phyloP scores from a whole-genome alignment of 2,113 vertebrate species.

The Nycticorax nycticorax region DNA sequence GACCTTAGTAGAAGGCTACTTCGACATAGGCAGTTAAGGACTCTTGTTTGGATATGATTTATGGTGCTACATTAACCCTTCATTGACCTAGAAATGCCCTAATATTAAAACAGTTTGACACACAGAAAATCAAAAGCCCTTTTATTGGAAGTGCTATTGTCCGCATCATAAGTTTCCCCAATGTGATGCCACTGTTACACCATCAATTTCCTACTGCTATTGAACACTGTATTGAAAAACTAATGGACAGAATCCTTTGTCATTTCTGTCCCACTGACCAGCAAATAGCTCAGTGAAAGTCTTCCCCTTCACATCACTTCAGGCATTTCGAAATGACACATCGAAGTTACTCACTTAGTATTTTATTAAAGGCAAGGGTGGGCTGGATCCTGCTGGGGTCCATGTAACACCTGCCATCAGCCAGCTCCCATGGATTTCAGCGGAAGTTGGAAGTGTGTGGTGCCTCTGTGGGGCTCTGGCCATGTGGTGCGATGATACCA shows the following conservation, averaged over 20 bases:
- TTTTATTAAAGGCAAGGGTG: not conserved
- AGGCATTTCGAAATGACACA: constrained; percentile 52
- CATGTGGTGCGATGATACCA: fast-evolving
- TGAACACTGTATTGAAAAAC: constrained; percentile 83
- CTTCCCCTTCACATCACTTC: constrained; percentile 51
- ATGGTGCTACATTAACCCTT: constrained; percentile 83
- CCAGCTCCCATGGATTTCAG: not conserved
- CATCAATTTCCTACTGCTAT: constrained; percentile 84
- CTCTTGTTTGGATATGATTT: constrained; percentile 86
- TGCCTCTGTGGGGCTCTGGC: not conserved
- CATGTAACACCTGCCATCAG: not conserved
- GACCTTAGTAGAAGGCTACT: constrained; percentile 40
- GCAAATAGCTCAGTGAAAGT: constrained; percentile 72
- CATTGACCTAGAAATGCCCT: constrained; percentile 87
- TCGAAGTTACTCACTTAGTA: not conserved
- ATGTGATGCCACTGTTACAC: constrained; percentile 65
- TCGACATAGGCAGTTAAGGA: constrained; percentile 23
- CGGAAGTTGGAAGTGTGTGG: fast-evolving
- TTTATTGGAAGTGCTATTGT: constrained; percentile 84
- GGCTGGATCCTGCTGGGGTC: not conserved
- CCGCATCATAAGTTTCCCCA: constrained; percentile 79
- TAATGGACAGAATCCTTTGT: constrained; percentile 84
- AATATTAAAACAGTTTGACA: constrained; percentile 88
- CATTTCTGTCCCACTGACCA: constrained; percentile 85
- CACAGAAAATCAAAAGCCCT: constrained; percentile 82